These are phyloP conservation scores for Pemphredon lugubris DNA, from an alignment of 2,888 invertebrate genomes.

Conservation along the genomic window DNA sequence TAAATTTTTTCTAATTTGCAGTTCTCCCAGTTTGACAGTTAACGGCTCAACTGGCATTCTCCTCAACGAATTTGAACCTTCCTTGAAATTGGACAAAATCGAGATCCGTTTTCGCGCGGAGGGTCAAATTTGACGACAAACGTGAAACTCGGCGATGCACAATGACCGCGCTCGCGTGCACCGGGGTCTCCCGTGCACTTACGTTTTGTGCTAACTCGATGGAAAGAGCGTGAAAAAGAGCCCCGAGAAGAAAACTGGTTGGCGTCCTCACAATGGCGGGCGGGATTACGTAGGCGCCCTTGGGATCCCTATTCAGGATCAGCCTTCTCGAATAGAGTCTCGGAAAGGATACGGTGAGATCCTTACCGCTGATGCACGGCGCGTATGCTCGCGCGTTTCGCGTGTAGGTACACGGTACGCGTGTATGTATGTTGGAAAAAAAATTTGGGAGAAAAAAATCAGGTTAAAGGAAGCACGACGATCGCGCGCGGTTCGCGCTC, in stretches of 20 bases:
- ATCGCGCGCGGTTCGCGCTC: too few species aligned
- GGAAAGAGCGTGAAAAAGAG: conserved; percentile 71
- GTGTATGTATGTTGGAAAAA: conserved; percentile 16
- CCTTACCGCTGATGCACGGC: conserved; percentile 11
- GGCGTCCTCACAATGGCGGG: conserved; percentile 69
- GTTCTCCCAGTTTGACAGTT: too few species aligned
- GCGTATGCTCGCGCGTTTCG: conserved; percentile 8
- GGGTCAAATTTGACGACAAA: conserved; percentile 10
- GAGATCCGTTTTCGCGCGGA: too few species aligned
- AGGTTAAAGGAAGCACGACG: conserved; percentile 35
- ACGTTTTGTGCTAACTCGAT: conserved; percentile 25
- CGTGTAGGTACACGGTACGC: too few species aligned
- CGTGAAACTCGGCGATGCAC: background rate
- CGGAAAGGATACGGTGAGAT: conserved; percentile 63
- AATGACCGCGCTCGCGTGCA: background rate
- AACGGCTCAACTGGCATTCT: too few species aligned
- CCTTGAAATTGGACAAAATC: too few species aligned
- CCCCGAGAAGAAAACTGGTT: conserved; percentile 66
- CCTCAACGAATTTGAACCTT: too few species aligned
- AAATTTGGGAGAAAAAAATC: conserved; percentile 15
- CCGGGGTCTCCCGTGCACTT: background rate
- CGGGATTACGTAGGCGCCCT: conserved; percentile 77
- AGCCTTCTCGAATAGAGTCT: conserved; percentile 65
- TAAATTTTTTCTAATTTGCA: too few species aligned
- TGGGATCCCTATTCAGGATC: conserved; percentile 72